phyloP scores from a whole-genome alignment of 2,888 invertebrate genomes.

The Silvanus unidentatus region DNA sequence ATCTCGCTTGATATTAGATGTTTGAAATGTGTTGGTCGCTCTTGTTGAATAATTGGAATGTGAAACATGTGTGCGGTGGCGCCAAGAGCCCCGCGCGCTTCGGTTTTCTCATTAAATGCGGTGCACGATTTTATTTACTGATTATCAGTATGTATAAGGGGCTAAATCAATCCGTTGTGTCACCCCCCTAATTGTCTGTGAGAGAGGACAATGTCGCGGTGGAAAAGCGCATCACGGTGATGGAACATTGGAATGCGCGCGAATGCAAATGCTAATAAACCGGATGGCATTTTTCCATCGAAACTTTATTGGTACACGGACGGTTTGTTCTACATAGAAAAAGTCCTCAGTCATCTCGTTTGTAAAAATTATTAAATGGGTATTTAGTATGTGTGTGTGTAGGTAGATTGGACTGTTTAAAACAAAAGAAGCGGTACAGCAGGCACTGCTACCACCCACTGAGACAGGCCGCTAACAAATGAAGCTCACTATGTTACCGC shows the following conservation, averaged over 20 bases:
- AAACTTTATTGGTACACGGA: background rate
- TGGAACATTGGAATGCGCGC: background rate
- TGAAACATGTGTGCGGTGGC: slow-evolving; percentile 27
- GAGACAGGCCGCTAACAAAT: slow-evolving; percentile 28
- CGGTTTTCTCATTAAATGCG: background rate
- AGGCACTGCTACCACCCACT: slow-evolving; percentile 31
- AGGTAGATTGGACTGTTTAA: slow-evolving; percentile 27
- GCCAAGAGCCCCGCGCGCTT: slow-evolving; percentile 17
- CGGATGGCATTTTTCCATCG: background rate
- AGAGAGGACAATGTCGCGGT: no score
- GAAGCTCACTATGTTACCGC: slow-evolving; percentile 28
- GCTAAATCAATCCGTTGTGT: no score
- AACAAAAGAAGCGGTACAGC: slow-evolving; percentile 28
- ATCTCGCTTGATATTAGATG: background rate
- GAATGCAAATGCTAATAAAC: background rate
- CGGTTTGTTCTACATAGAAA: background rate
- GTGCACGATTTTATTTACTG: no score
- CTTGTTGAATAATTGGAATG: slow-evolving; percentile 19
- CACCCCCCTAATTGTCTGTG: no score
- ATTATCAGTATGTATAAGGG: no score
- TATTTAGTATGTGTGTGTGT: slow-evolving; percentile 23
- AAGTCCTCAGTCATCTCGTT: slow-evolving; percentile 16
- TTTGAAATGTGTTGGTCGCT: background rate
- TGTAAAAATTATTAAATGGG: slow-evolving; percentile 20
- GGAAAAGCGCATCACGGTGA: no score